Evolutionary conservation across 2,888 invertebrate species (phyloP), one percentile per base, ranked within the genome.

Genomic region (Xanthia icteritia): DNA sequence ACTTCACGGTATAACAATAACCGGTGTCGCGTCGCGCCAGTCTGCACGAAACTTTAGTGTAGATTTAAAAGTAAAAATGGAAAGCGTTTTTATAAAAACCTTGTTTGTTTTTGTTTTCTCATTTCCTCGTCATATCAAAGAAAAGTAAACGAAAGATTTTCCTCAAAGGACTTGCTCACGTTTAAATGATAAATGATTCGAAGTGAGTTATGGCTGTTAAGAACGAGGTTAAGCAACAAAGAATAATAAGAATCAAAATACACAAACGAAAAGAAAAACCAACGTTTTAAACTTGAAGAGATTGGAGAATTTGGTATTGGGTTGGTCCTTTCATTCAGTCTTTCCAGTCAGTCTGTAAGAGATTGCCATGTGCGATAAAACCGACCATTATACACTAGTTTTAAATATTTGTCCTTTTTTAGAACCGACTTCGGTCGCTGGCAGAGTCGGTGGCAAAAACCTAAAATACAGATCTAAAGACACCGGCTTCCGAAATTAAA

Each of bases 121-220:
- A 82, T 76, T 60, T 77, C 78, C 63, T 61, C 54, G 39, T 51
- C 17, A n/a, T 48, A n/a, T n/a, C 15, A 45, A 58, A 64, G 36
- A n/a, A 54, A 64, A 79, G 15, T 27, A 23, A 68, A 51, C 0
- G 27, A 79, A 58, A 64, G 63, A 65, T 79, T 79, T 83, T 83
- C 79, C 84, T 77, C 64, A 58, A 65, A 31, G 15, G 48, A 64
- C 51, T 68, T 64, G 27, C 58, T 69, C 79, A 54, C 63, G 36
- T 45, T 48, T 54, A 58, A 79, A 68, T 83, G 64, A 68, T 84
- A 69, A 78, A 81, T 73, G 48, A 81, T 72, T 27, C 56, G 36
- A 42, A 73, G 42, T 45, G 79, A 83, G 20, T 79, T 58, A 83
- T 68, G 42, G 39, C 11, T 31, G 39, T n/a, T 20, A 8, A 39